Evolutionary conservation across 2,888 invertebrate species (phyloP), one percentile per base, ranked within the genome.

Genomic region (Lampropteryx suffumata): DNA sequence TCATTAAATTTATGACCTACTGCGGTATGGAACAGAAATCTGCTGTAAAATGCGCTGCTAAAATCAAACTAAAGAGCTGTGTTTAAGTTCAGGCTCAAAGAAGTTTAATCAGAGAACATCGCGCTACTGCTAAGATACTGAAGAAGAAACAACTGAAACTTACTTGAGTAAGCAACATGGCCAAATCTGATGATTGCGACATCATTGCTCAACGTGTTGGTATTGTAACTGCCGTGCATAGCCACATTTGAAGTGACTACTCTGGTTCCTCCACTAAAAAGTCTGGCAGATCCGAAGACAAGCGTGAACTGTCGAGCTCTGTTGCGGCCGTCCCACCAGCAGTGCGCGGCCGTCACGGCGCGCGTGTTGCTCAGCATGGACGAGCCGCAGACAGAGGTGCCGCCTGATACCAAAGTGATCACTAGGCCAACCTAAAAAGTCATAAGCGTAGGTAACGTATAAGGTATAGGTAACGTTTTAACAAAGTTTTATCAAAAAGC

Each of bases 261-360:
- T 11, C 73, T 62, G 8, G 56, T 54, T 46, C 72, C 73, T 6
- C 73, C 73, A 36, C 59, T 54, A 64, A 67, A 72, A 9, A 74
- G 65, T 0, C 65, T 40, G 7, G 56, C 51, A 5, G 71, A 67
- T 45, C 73, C 74, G 52, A 71, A 65, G n/a, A 79, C 79, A 13
- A 80, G 67, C 26, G 47, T 47, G 60, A 82, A 69, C 40, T 66
- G 65, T 8, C 65, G 61, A 13, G 77, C 82, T 37, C 71, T 71
- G 43, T 43, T 58, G 21, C 59, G 47, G 3, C 69, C 61, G 53
- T 74, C 67, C 33, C 58, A 57, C 80, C 79, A 77, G 63, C 78
- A 79, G 57, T 79, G 73, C 11, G 71, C 69, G 3, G 71, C 71
- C 3, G 73, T 71, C 34, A 72, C 59, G 3, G 69, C 57, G 33